Evolutionary conservation across 2,113 vertebrate species (phyloP).

Genomic region (Sprattus sprattus): DNA sequence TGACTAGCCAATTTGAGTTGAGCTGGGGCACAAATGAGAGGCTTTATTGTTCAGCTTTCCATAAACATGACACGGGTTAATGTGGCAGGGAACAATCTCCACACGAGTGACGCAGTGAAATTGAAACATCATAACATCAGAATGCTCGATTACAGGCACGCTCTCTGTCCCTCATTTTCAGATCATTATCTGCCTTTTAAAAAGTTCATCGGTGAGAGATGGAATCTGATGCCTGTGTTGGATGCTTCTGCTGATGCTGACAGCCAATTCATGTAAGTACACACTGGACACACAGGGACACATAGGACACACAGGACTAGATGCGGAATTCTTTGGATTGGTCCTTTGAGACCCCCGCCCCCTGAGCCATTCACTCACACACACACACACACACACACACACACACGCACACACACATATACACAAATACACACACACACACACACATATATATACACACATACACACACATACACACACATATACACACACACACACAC

Average conservation of each 20-base stretch:
- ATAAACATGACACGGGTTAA: not conserved
- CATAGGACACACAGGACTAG: not conserved
- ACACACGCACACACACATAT: not conserved
- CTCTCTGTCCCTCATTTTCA: not conserved
- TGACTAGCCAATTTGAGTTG: too few species aligned
- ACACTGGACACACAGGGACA: not conserved
- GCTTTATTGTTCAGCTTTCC: not conserved
- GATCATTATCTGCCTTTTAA: not conserved
- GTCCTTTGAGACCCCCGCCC: too few species aligned
- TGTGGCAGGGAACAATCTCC: not conserved
- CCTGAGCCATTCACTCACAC: too few species aligned
- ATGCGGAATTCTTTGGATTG: not conserved
- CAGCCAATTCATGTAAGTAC: not conserved
- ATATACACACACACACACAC: not conserved
- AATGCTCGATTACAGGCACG: not conserved
- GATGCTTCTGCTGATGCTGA: not conserved
- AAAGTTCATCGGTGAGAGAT: not conserved
- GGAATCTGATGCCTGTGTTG: not conserved
- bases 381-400: not conserved
- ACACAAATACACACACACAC: not conserved
- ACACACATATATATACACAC: too few species aligned
- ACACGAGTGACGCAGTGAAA: too few species aligned
- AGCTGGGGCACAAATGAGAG: not conserved
- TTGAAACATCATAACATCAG: too few species aligned
- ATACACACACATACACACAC: not conserved